These are phyloP conservation scores for Coelopa pilipes DNA, from an alignment of 2,888 invertebrate species.

Conservation along the genomic window DNA sequence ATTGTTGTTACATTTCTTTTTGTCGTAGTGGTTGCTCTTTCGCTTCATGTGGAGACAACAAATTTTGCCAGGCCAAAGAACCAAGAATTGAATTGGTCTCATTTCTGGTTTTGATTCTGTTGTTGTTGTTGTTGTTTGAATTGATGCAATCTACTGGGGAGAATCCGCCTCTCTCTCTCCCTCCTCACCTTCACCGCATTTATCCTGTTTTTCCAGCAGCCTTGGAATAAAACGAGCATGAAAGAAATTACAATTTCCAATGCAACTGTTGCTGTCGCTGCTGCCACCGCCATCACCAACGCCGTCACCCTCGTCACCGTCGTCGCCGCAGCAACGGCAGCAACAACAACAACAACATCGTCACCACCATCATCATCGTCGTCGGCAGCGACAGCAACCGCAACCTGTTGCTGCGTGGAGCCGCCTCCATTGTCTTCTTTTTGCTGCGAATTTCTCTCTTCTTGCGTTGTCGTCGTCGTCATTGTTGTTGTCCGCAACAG, in stretches of 20 bases:
- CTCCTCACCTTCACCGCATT: too few species aligned
- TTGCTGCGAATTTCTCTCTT: slow-evolving; percentile 24
- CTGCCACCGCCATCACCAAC: too few species aligned
- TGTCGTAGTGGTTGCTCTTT: too few species aligned
- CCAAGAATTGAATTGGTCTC: slow-evolving; percentile 25
- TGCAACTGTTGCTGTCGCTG: background rate
- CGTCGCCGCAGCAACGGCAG: too few species aligned
- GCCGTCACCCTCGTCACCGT: too few species aligned
- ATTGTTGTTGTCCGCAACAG: slow-evolving; percentile 32
- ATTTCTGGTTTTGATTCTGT: background rate
- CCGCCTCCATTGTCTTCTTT: slow-evolving; percentile 32
- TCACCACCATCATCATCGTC: slow-evolving; percentile 37
- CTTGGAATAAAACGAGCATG: background rate
- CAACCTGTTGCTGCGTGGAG: slow-evolving; percentile 13
- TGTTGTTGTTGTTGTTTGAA: background rate
- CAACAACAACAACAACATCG: background rate
- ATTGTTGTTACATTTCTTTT: too few species aligned
- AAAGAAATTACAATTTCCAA: slow-evolving; percentile 25
- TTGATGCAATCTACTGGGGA: slow-evolving; percentile 27
- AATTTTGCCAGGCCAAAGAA: background rate
- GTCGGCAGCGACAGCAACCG: slow-evolving; percentile 39
- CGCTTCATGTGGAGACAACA: slow-evolving; percentile 10
- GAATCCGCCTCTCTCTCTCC: slow-evolving; percentile 1
- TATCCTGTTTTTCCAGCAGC: too few species aligned
- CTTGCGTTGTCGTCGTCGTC: slow-evolving; percentile 22